Base-by-base conservation (phyloP, 2,113 vertebrate species). In the Colius striatus region DNA sequence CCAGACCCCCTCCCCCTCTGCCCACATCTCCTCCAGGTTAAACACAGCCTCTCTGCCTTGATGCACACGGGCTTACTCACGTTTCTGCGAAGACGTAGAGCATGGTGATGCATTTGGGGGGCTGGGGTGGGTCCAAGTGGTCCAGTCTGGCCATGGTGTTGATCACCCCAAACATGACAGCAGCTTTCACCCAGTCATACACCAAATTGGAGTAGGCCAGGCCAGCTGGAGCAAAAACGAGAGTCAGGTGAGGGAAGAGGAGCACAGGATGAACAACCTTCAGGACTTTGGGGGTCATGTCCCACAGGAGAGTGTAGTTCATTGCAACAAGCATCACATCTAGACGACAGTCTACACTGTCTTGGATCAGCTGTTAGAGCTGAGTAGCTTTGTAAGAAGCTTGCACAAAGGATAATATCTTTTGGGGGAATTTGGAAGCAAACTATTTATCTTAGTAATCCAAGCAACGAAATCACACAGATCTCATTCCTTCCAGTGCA, bases 131-230 rank as follows among this genome's bases (percentile, higher is more conserved):
- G 66, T 99, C 99, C 76, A 99, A 88, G 76, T 99, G 98, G 96
- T 99, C 99, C 61, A 99, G 97, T 80, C 98, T 98, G 17, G 99
- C 98, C 0, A 99, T 98, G 0, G 98, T 99, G 97, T 98, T 99
- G 96, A 98, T 98, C 50, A 99, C 98, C 12, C 99, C 99, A 17
- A 99, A 99, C 98, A 99, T 99, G 87, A 99, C 98, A 0, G 99
- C 98, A 3, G 99, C 98, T 94, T 99, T 99, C 55, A 99, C 98
- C 99, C 99, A 99, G 93, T 99, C 99, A 2, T 99, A 99, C 82
- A 99, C 98, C 97, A 99, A 87, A 96, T 99, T 99, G 32, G 98
- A 98, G 84, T 99, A 99, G 45, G 99, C 99, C 63, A 99, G 90
- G 68, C 99, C 99, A 91, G 99, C 99, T 99, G 93, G 53, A 86